These are phyloP conservation scores for Pilophorus perplexus DNA, from an alignment of 2,888 invertebrate genomes.

Conservation along the genomic window DNA sequence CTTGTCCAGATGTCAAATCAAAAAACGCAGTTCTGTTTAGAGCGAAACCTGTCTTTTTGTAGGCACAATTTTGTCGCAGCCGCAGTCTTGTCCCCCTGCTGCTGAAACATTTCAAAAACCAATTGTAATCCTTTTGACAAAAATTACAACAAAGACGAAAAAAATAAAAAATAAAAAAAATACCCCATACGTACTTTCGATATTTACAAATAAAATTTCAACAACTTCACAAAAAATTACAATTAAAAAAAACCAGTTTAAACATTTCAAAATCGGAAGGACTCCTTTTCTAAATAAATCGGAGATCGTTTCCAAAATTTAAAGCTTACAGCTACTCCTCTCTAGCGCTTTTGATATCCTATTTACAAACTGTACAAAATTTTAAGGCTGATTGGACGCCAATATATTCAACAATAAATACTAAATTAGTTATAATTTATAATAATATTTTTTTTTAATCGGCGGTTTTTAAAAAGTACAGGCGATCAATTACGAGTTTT, in stretches of 20 bases:
- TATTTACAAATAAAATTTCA: constrained; percentile 15
- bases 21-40: constrained; percentile 40
- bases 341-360: constrained; percentile 11
- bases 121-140: constrained; percentile 5
- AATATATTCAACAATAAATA: neutral
- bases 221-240: neutral
- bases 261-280: constrained; percentile 16
- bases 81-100: constrained; percentile 42
- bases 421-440: neutral
- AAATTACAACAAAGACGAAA: neutral
- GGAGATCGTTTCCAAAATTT: constrained; percentile 20
- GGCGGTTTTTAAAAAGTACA: neutral
- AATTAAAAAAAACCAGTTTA: neutral
- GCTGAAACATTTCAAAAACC: constrained; percentile 36
- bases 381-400: constrained; percentile 20
- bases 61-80: constrained; percentile 45
- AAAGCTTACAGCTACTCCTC: constrained; percentile 1
- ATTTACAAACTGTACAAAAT: constrained; percentile 20
- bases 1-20: constrained; percentile 19
- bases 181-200: too few relatives aligned
- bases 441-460: neutral
- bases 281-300: neutral
- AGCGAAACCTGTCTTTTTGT: constrained; percentile 43
- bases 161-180: neutral
- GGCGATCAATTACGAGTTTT: too few relatives aligned